Conservation (phyloP, 2,797 vertebrate species). For the Melanotaenia trifasciata region DNA sequence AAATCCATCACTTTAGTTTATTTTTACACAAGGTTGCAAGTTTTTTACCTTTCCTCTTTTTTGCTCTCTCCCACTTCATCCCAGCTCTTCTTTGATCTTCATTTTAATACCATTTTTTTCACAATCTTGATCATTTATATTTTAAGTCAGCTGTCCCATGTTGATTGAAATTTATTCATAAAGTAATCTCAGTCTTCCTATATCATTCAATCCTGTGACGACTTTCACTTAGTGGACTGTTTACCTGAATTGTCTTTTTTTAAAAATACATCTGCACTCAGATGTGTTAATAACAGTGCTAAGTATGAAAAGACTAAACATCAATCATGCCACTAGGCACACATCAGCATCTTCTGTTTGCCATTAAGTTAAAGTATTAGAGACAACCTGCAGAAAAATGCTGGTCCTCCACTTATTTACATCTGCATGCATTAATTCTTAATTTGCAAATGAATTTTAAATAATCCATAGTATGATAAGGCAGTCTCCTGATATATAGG, state of each 20-base stretch:
- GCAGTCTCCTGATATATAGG: slow-evolving; percentile 15
- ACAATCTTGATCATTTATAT: slow-evolving; percentile 18
- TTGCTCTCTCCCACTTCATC: slow-evolving; percentile 15
- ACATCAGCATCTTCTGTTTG: slow-evolving; percentile 25
- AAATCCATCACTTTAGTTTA: slow-evolving; percentile 54
- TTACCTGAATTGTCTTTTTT: slow-evolving; percentile 1
- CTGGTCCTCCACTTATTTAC: slow-evolving; percentile 35
- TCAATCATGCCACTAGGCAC: slow-evolving; percentile 6
- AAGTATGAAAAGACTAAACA: slow-evolving; percentile 27
- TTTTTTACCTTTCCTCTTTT: slow-evolving; percentile 1
- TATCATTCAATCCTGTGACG: background rate
- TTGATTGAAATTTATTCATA: slow-evolving; percentile 8
- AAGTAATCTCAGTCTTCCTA: slow-evolving; percentile 9
- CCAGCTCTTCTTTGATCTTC: slow-evolving; percentile 44
- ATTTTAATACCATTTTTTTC: slow-evolving; percentile 31
- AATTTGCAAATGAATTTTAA: slow-evolving; percentile 7
- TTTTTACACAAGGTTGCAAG: slow-evolving; percentile 8
- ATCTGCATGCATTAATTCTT: slow-evolving; percentile 23
- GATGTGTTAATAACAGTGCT: slow-evolving; percentile 12
- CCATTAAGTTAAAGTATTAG: background rate
- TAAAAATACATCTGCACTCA: slow-evolving; percentile 6
- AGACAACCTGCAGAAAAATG: background rate
- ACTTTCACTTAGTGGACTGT: slow-evolving; percentile 1
- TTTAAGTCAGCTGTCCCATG: slow-evolving; percentile 23
- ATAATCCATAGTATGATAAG: slow-evolving; percentile 16